These are phyloP conservation scores for Ophiodon elongatus DNA, from an alignment of 2,113 vertebrate species.

Conservation along the genomic window DNA sequence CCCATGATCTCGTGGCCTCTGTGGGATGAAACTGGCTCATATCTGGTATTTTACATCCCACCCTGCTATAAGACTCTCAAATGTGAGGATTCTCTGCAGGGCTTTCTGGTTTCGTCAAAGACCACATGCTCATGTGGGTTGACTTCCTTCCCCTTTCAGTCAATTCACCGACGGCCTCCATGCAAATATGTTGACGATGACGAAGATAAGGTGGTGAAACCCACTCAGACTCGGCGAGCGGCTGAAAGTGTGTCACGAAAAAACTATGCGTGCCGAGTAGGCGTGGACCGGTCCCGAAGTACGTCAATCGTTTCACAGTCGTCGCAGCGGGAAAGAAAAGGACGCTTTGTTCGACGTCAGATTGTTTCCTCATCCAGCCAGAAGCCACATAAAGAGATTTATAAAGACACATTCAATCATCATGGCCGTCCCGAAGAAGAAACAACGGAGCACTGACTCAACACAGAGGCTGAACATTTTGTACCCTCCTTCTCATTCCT, in stretches of 20 bases:
- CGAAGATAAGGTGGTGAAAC: constrained; percentile 45
- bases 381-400: constrained; percentile 66
- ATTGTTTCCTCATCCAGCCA: constrained; percentile 22
- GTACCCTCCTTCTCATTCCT: constrained; percentile 34
- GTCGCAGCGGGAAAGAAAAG: constrained; percentile 55
- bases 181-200: constrained; percentile 29
- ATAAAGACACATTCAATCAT: constrained; percentile 44
- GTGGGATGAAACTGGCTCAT: constrained; percentile 7
- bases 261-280: constrained; percentile 54
- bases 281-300: constrained; percentile 41
- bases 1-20: background rate
- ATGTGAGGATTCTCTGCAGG: constrained; percentile 4
- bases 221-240: constrained; percentile 23
- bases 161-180: constrained; percentile 32
- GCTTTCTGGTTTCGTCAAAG: constrained; percentile 17
- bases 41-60: constrained; percentile 28
- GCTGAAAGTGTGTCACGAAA: constrained; percentile 64
- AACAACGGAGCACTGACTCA: constrained; percentile 45
- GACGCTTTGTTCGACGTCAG: constrained; percentile 70
- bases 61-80: background rate
- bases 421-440: constrained; percentile 13
- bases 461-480: constrained; percentile 40
- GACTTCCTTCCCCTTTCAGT: constrained; percentile 42
- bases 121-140: constrained; percentile 47
- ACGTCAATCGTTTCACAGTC: constrained; percentile 56